Percentiles rank a stretch among this genome's conserved stretches.
Conservation (phyloP, 2,888 invertebrate genomes). For the Panorpa germanica region DNA sequence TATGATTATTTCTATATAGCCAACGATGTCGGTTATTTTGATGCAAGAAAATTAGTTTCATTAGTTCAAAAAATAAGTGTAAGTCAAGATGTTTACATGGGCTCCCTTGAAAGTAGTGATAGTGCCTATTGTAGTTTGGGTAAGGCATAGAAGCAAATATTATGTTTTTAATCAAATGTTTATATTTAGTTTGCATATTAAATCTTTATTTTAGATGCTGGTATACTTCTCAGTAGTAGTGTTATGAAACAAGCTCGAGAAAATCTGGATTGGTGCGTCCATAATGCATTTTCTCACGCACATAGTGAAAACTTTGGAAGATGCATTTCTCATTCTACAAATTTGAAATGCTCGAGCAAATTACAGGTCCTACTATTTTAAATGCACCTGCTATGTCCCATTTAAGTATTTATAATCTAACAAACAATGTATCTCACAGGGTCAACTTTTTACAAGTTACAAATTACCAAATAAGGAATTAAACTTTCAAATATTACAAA, state of each 20-base stretch:
- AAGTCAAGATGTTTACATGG: conserved; percentile 70
- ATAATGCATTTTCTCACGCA: conserved; percentile 63
- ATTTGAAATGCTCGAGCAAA: conserved; percentile 33
- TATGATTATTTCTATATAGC: conserved; percentile 87
- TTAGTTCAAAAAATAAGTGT: conserved; percentile 64
- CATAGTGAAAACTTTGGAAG: conserved; percentile 79
- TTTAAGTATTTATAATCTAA: conserved; percentile 1
- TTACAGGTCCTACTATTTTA: conserved; percentile 27
- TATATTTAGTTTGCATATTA: conserved; percentile 19
- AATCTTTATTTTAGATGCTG: conserved; percentile 43
- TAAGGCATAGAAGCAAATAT: conserved; percentile 19
- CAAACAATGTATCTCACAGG: conserved; percentile 17
- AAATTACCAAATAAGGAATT: conserved; percentile 15
- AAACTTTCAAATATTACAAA: conserved; percentile 24
- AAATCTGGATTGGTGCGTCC: conserved; percentile 77
- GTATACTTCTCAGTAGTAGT: conserved; percentile 75
- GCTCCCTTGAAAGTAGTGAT: conserved; percentile 37
- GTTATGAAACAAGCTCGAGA: conserved; percentile 58
- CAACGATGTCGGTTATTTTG: conserved; percentile 69
- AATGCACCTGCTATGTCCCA: background rate
- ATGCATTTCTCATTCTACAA: conserved; percentile 57
- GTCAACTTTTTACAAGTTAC: conserved; percentile 17
- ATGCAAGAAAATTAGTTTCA: conserved; percentile 53
- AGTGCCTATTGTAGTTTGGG: conserved; percentile 49
- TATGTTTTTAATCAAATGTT: conserved; percentile 18